These are phyloP conservation scores for Apodemia zela DNA, from an alignment of 2,888 invertebrate genomes.

Conservation along the genomic window DNA sequence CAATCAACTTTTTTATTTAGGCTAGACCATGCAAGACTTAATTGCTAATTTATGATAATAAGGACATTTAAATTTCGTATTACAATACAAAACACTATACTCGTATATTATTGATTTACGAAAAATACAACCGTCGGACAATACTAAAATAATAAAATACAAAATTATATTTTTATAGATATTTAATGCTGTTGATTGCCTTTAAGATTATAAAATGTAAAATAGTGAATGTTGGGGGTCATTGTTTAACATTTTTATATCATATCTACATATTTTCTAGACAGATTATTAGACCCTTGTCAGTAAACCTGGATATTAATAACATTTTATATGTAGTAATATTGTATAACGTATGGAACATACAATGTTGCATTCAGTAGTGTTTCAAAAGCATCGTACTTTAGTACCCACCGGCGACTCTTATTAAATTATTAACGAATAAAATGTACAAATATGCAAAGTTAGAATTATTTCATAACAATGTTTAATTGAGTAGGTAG, in stretches of 20 bases:
- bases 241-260: not conserved
- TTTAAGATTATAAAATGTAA: not conserved
- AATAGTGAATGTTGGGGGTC: not conserved
- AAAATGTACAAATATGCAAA: conserved; percentile 8
- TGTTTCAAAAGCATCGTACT: conserved; percentile 9
- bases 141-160: too few species aligned
- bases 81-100: too few species aligned
- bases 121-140: too few species aligned
- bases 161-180: too few species aligned
- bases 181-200: too few species aligned
- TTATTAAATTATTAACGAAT: not conserved
- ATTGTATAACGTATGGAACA: not conserved
- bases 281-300: not conserved
- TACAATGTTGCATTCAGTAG: conserved; percentile 8
- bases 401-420: not conserved
- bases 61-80: too few species aligned
- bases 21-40: too few species aligned
- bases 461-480: not conserved
- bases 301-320: not conserved
- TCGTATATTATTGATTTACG: too few species aligned
- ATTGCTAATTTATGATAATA: too few species aligned
- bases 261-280: not conserved
- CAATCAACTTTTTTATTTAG: too few species aligned
- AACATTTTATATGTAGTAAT: conserved; percentile 10
- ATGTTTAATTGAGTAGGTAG: not conserved